These are phyloP conservation scores for Melanocharis versteri DNA, from an alignment of 2,113 vertebrate genomes.

Conservation along the genomic window DNA sequence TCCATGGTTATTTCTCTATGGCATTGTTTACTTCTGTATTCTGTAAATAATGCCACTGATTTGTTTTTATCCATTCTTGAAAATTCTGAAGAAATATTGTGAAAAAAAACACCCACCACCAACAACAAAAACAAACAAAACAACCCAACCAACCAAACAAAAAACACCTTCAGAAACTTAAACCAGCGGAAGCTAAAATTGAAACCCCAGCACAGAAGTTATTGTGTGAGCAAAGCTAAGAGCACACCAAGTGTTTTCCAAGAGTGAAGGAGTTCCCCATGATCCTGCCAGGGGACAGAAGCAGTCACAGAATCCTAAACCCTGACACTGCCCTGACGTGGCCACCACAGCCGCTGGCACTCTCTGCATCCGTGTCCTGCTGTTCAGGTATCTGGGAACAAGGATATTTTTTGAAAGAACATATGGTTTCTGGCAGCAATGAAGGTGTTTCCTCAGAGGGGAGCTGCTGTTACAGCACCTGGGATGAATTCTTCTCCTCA, in stretches of 20 bases:
- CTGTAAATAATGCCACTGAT: not conserved
- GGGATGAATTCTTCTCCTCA: not conserved
- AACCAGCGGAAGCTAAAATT: not conserved
- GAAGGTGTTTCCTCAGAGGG: not conserved
- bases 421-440: not conserved
- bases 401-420: not conserved
- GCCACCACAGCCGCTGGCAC: not conserved
- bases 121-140: not conserved
- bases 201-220: not conserved
- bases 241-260: not conserved
- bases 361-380: not conserved
- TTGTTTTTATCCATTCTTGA: not conserved
- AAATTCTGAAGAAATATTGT: not conserved
- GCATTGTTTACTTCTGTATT: not conserved
- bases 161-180: not conserved
- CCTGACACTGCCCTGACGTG: not conserved
- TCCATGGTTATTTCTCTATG: not conserved
- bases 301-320: not conserved
- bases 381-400: not conserved
- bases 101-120: too few species aligned
- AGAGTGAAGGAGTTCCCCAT: not conserved
- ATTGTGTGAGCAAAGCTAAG: not conserved
- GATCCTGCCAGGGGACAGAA: not conserved
- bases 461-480: not conserved
- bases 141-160: too few species aligned